Base-by-base conservation (phyloP, 2,888 invertebrate genomes). In the Sussaba pulchella region DNA sequence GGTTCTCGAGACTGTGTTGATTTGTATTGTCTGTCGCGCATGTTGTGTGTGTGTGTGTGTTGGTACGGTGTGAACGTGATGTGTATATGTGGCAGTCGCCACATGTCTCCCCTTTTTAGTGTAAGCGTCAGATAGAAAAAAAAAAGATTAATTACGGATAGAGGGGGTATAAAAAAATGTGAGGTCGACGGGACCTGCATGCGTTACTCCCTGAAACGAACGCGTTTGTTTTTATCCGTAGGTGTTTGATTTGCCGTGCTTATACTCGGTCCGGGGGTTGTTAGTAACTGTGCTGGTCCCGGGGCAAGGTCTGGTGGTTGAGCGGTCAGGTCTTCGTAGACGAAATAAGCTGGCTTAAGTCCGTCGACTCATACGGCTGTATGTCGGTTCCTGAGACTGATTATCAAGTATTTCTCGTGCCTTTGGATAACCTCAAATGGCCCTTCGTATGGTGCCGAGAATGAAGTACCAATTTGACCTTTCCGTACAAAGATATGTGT, bases 401-500 rank as follows among this genome's bases (percentile, higher is more conserved):
- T 21, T 12, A 41, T 24, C 17, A 59, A 57, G 41, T 12, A 24
- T 17, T 71, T 71, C n/a, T 57, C 54, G 43, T n/a, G n/a, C 10
- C 45, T 36, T 24, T 21, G 24, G 19, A 71, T 41, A 10, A 47
- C 71, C 3, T 41, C 41, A 24, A 54, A 61, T n/a, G 71, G 71
- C 10, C 71, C 71, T 14, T 24, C 39, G n/a, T 71, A 71, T 12
- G 71, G 47, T 6, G 47, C 47, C 47, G 47, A 47, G 17, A 47
- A 47, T 19, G 47, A 47, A 2, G 47, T 57, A 17, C 9, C 47
- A 17, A 47, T 19, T 47, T 47, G 47, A 17, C 47, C 47, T 47
- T 47, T 47, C 9, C 9, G 14, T 2, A 19, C 47, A 19, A 47
- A 47, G 3, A 47, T 17, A n/a, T 17, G 45, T 10, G 57, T 47